Evolutionary conservation across 2,888 invertebrate genomes (phyloP).

Genomic region (Lacanobia wlatinum): DNA sequence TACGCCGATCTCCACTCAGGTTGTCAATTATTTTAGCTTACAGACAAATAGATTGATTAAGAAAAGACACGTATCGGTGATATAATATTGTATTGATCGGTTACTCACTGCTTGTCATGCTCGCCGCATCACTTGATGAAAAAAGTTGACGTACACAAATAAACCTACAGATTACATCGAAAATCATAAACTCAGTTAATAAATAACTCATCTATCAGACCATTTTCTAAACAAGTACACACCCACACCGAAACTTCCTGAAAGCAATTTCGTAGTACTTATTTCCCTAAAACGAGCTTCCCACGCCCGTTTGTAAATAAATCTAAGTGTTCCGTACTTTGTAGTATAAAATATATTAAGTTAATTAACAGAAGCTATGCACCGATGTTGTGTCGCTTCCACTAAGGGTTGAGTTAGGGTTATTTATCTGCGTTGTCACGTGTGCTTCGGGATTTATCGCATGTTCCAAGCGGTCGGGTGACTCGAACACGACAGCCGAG

Average conservation of each 20-base stretch:
- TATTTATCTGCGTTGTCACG: conserved; percentile 83
- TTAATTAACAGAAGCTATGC: conserved; percentile 67
- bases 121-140: neutral
- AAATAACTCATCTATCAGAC: conserved; percentile 30
- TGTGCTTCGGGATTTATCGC: conserved; percentile 79
- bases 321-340: conserved; percentile 52
- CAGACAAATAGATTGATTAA: neutral
- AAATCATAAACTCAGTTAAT: conserved; percentile 34
- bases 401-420: conserved; percentile 64
- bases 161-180: conserved; percentile 5
- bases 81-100: neutral
- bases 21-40: no score
- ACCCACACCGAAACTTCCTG: conserved; percentile 46
- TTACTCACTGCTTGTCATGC: neutral
- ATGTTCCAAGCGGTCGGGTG: conserved; percentile 61
- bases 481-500: conserved; percentile 63
- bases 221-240: conserved; percentile 42
- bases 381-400: conserved; percentile 66
- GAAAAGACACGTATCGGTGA: neutral
- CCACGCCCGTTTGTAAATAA: conserved; percentile 47
- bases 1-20: no score
- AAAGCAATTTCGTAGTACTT: conserved; percentile 58
- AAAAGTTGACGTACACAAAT: conserved; percentile 8
- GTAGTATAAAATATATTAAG: conserved; percentile 60
- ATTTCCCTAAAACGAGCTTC: conserved; percentile 57